A percentile compares a stretch with the other conserved stretches of the same genome.
Conservation (phyloP, 2,797 vertebrate genomes). For the Microchirus variegatus region DNA sequence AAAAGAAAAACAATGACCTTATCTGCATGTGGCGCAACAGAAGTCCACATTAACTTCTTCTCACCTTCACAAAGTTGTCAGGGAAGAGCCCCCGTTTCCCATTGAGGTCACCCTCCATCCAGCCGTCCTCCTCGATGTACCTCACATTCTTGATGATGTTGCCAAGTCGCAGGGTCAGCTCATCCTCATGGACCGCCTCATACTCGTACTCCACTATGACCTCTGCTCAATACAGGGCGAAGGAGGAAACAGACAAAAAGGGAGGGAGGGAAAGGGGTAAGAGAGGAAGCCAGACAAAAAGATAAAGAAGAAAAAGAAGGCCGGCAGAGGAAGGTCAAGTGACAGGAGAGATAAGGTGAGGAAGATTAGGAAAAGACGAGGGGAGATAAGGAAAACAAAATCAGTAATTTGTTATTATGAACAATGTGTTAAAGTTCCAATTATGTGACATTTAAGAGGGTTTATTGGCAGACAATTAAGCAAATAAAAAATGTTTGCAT, state of each 20-base stretch:
- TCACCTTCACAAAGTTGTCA: conserved; percentile 98
- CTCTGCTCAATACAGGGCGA: conserved; percentile 78
- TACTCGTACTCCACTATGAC: conserved; percentile 96
- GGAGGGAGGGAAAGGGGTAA: background rate
- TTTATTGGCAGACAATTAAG: too few species aligned
- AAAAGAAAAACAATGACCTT: too few species aligned
- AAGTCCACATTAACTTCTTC: conserved; percentile 5
- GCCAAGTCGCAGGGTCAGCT: conserved; percentile 89
- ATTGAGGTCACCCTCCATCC: conserved; percentile 94
- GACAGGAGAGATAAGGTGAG: background rate
- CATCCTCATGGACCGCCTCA: conserved; percentile 92
- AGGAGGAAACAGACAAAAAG: background rate
- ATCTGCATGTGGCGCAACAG: too few species aligned
- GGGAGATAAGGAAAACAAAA: background rate
- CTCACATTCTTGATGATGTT: conserved; percentile 93
- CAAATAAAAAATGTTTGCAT: too few species aligned
- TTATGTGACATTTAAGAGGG: too few species aligned
- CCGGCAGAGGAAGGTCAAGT: background rate
- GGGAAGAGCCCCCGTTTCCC: conserved; percentile 93
- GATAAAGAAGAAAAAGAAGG: background rate
- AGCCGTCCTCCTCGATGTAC: conserved; percentile 93
- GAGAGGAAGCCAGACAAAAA: background rate
- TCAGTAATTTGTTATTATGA: too few species aligned
- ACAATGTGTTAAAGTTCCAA: too few species aligned
- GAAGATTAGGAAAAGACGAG: background rate